Evolutionary conservation across 1,140 invertebrate species (phyloP).

Genomic region (Lerema accius): DNA sequence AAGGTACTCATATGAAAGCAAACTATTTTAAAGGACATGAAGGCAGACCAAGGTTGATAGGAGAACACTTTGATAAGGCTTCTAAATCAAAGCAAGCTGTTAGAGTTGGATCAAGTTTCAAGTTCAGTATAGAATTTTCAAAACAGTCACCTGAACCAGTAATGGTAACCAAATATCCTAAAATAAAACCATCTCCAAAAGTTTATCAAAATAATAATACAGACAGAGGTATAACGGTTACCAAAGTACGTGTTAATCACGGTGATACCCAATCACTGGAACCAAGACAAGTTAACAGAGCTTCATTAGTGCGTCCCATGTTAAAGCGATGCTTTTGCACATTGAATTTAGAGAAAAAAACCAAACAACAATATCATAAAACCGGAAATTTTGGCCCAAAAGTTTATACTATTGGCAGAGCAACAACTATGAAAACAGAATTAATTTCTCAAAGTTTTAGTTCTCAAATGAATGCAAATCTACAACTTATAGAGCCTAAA

Average conservation of each 20-base stretch:
- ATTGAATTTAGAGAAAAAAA: conserved; percentile 48
- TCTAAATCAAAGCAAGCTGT: conserved; percentile 36
- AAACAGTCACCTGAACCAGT: conserved; percentile 32
- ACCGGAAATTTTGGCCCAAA: conserved; percentile 8
- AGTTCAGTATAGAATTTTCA: conserved; percentile 47
- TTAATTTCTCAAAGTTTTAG: neutral
- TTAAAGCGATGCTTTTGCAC: conserved; percentile 55
- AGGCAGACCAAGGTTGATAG: neutral
- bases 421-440: conserved; percentile 22
- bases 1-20: conserved; percentile 3
- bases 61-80: neutral
- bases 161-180: conserved; percentile 2
- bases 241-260: conserved; percentile 27
- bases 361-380: conserved; percentile 26
- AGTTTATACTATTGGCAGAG: conserved; percentile 36
- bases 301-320: conserved; percentile 27
- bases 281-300: conserved; percentile 28
- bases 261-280: conserved; percentile 22
- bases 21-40: neutral
- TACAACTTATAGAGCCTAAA: neutral
- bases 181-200: conserved; percentile 11
- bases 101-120: conserved; percentile 45
- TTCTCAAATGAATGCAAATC: neutral
- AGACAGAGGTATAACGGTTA: conserved; percentile 26
- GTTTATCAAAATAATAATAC: conserved; percentile 15